These are phyloP conservation scores for Hydroisotoma schaefferi DNA, from an alignment of 2,888 invertebrate species.

Conservation along the genomic window DNA sequence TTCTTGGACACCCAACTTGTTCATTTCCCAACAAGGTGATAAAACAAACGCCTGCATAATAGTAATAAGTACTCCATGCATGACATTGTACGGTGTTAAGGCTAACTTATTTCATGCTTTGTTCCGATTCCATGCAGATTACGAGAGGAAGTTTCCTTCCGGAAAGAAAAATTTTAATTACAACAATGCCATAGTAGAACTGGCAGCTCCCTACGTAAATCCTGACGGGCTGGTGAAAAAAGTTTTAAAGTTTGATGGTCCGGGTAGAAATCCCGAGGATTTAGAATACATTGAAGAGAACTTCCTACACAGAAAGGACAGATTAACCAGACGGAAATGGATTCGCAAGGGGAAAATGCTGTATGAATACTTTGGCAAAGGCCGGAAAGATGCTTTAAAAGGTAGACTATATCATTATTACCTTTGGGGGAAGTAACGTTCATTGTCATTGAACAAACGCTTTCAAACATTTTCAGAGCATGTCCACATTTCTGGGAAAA, in stretches of 20 bases:
- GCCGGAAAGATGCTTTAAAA: slow-evolving; percentile 66
- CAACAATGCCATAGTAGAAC: slow-evolving; percentile 70
- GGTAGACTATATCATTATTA: slow-evolving; percentile 20
- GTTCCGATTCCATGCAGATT: slow-evolving; percentile 55
- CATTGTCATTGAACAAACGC: no score
- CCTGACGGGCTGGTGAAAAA: slow-evolving; percentile 68
- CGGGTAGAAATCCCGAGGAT: slow-evolving; percentile 56
- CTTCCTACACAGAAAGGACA: slow-evolving; percentile 65
- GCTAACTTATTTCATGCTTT: not conserved
- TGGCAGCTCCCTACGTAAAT: slow-evolving; percentile 72
- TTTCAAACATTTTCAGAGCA: slow-evolving; percentile 40
- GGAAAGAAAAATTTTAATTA: slow-evolving; percentile 63
- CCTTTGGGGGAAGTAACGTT: not conserved
- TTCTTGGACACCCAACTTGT: slow-evolving; percentile 66
- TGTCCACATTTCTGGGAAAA: slow-evolving; percentile 39
- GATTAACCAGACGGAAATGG: slow-evolving; percentile 58
- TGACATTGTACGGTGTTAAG: not conserved
- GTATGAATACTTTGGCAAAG: slow-evolving; percentile 63
- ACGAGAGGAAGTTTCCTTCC: slow-evolving; percentile 66
- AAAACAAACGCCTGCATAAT: not conserved
- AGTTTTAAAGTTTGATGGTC: slow-evolving; percentile 62
- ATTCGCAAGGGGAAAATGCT: slow-evolving; percentile 57
- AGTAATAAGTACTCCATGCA: no score
- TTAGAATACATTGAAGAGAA: slow-evolving; percentile 57
- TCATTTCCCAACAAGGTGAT: slow-evolving; percentile 56